These are phyloP conservation scores for Lasioglossum pauxillum DNA, from an alignment of 2,888 invertebrate species.

Conservation along the genomic window DNA sequence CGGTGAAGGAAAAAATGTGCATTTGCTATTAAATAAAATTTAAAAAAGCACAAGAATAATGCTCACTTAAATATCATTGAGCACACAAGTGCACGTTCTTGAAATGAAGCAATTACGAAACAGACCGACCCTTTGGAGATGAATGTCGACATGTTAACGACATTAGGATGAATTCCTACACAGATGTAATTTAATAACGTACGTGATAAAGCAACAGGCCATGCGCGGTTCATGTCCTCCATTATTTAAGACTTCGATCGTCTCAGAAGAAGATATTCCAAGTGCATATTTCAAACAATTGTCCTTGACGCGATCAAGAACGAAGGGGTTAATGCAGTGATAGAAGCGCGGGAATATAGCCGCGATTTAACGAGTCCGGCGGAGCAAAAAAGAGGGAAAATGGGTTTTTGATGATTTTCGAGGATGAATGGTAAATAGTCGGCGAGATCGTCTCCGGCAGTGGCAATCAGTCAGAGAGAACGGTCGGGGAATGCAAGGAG, in stretches of 20 bases:
- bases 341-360: neutral
- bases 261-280: neutral
- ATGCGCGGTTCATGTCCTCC: no score
- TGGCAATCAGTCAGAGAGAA: neutral
- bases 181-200: neutral
- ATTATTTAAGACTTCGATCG: neutral
- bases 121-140: no score
- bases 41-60: no score
- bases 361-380: neutral
- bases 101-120: no score
- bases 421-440: slow-evolving; percentile 2
- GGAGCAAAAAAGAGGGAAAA: neutral
- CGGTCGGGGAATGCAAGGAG: neutral
- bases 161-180: neutral
- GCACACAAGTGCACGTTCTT: no score
- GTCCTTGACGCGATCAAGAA: neutral
- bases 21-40: no score
- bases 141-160: no score
- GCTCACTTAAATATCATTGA: no score
- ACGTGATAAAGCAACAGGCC: no score
- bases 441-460: neutral
- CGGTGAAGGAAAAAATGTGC: no score
- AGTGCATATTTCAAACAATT: neutral
- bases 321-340: neutral
- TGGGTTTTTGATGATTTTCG: neutral